Evolutionary conservation across 53 echinoderm and acorn worm species (phyloP), one percentile per base, ranked within the genome.

Genomic region (Arbacia lixula): DNA sequence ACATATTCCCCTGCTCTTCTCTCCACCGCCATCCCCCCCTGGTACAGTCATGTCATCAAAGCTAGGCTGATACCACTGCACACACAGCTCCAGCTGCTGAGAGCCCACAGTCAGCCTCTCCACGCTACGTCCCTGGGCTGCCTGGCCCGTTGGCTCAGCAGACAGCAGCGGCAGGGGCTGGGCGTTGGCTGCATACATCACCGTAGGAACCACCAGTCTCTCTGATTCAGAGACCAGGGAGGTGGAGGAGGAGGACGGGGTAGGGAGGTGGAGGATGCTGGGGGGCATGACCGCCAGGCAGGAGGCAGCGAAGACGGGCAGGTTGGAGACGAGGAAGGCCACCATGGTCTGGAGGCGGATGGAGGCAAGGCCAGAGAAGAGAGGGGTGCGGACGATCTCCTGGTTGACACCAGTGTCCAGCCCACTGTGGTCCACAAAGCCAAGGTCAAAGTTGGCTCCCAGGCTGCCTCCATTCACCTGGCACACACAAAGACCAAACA

Each of bases 61-160:
- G 38, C 87, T 76, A 4, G 91, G 91, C 71, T 95, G 95, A 58
- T 98, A 98, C 98, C 98, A 98, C 76, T 98, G 98, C n/a, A 98
- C 38, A 38, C 88, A 98, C 4, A 94, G 85, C 82, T 98, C 94
- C 43, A 66, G 88, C 58, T 94, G 94, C 2, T 46, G 58, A 14
- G 84, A 69, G 4, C 73, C 29, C 1, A 68, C 34, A 21, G 76
- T 71, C 29, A 61, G 60, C 76, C 94, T 93, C n/a, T 91, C 86
- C 22, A 52, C 37, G 14, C 32, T 68, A 17, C 55, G 67, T 9
- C 68, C 68, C 39, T 52, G 50, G 9, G 36, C 68, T 25, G 78
- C 78, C 68, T 54, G 68, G 0, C 78, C 78, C 25, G 60, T 58
- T 12, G 60, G 78, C 32, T 82, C 85, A 2, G 54, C 78, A 3